These are phyloP conservation scores for Yponomeuta plumbellus DNA, from an alignment of 2,888 invertebrate species.

Conservation along the genomic window DNA sequence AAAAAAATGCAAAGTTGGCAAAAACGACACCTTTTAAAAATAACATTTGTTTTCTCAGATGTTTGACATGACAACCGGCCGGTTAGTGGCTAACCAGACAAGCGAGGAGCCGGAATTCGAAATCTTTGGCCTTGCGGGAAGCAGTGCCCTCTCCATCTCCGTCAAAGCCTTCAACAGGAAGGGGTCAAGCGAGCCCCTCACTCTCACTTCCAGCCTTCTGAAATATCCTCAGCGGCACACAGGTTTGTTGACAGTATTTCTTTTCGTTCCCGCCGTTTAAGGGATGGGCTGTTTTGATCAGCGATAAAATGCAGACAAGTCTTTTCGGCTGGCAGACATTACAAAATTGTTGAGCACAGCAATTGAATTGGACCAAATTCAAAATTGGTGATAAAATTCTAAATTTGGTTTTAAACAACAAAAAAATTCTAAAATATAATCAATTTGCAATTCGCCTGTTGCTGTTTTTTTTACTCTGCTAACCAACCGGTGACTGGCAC, in stretches of 20 bases:
- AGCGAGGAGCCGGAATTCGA: slow-evolving; percentile 78
- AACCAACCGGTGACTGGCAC: too few species aligned
- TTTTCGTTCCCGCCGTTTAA: too few species aligned
- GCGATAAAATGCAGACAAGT: neutral
- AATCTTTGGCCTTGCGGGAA: slow-evolving; percentile 76
- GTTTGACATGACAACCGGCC: slow-evolving; percentile 67
- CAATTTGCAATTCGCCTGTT: too few species aligned
- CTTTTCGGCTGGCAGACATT: too few species aligned
- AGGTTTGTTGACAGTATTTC: slow-evolving; percentile 42
- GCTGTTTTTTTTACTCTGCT: too few species aligned
- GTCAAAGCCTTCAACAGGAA: slow-evolving; percentile 84
- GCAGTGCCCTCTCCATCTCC: slow-evolving; percentile 74
- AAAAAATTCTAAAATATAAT: too few species aligned
- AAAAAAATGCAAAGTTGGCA: too few species aligned
- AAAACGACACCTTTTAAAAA: neutral
- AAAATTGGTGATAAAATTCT: too few species aligned
- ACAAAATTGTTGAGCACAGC: too few species aligned
- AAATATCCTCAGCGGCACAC: slow-evolving; percentile 80
- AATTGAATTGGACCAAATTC: too few species aligned
- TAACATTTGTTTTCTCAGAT: slow-evolving; percentile 36
- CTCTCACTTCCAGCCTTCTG: slow-evolving; percentile 76
- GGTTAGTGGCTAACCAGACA: slow-evolving; percentile 75
- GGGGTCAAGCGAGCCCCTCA: slow-evolving; percentile 78
- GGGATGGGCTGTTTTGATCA: too few species aligned
- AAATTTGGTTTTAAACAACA: too few species aligned